phyloP scores from a whole-genome alignment of 1,140 invertebrate genomes.

The Coptotermes formosanus region DNA sequence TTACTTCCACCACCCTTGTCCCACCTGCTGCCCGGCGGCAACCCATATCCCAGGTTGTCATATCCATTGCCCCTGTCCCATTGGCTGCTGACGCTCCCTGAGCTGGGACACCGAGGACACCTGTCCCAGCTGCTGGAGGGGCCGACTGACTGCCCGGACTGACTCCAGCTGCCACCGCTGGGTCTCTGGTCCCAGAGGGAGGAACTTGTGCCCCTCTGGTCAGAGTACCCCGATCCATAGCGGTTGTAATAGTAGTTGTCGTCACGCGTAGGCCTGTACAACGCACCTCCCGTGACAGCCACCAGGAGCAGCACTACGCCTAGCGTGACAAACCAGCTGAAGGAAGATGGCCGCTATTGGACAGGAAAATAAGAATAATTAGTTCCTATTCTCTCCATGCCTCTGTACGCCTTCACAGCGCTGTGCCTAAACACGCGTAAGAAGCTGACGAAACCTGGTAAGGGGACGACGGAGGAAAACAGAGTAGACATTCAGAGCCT shows the following conservation, averaged over 20 bases:
- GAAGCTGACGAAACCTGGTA: too few species aligned
- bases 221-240: neutral
- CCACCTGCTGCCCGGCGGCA: neutral
- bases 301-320: conserved; percentile 21
- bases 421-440: too few species aligned
- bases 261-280: conserved; percentile 5
- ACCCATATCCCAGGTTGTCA: neutral
- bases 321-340: neutral
- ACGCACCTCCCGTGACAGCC: neutral
- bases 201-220: neutral
- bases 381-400: neutral
- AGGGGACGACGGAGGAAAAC: too few species aligned
- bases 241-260: conserved; percentile 1
- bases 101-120: neutral
- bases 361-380: neutral
- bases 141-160: neutral
- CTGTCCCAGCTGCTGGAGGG: neutral
- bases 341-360: neutral
- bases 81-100: neutral
- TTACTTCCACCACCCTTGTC: neutral
- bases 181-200: neutral
- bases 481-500: too few species aligned
- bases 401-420: too few species aligned
- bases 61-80: neutral
- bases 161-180: neutral